Conservation (phyloP, 2,113 vertebrate genomes). For the Megaceryle maxima region DNA sequence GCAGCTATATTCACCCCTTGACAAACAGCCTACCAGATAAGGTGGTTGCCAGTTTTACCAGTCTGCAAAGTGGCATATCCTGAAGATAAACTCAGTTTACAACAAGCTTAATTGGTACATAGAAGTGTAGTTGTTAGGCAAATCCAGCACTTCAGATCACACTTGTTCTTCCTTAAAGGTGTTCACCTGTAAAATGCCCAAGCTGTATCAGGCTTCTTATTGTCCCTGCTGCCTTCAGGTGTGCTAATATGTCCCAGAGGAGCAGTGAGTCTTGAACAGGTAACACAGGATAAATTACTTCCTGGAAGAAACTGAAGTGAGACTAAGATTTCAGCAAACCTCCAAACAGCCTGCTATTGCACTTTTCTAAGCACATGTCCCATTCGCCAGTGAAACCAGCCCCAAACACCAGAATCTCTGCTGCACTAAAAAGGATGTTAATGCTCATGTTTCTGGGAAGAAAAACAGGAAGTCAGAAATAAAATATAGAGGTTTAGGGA, state of each 20-base stretch:
- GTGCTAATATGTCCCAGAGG: not conserved
- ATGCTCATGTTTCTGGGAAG: not conserved
- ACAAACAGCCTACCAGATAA: not conserved
- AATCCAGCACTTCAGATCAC: not conserved
- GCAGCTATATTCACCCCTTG: not conserved
- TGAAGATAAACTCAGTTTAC: not conserved
- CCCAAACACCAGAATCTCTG: not conserved
- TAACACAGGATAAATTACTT: not conserved
- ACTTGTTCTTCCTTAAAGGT: not conserved
- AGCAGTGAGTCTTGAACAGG: not conserved
- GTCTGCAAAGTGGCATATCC: not conserved
- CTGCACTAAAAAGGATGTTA: not conserved
- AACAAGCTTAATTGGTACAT: not conserved
- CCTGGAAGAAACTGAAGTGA: not conserved
- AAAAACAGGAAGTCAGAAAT: not conserved
- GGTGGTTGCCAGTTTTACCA: not conserved
- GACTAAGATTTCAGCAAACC: not conserved
- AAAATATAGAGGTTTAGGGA: not conserved
- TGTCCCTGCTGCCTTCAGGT: not conserved
- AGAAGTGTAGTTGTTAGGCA: not conserved
- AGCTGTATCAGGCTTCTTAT: not conserved
- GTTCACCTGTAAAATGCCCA: not conserved
- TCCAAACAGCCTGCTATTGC: not conserved
- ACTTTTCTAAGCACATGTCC: not conserved
- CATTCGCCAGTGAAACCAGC: not conserved